Evolutionary conservation across 2,888 invertebrate species (phyloP).

Genomic region (Elegia similella): DNA sequence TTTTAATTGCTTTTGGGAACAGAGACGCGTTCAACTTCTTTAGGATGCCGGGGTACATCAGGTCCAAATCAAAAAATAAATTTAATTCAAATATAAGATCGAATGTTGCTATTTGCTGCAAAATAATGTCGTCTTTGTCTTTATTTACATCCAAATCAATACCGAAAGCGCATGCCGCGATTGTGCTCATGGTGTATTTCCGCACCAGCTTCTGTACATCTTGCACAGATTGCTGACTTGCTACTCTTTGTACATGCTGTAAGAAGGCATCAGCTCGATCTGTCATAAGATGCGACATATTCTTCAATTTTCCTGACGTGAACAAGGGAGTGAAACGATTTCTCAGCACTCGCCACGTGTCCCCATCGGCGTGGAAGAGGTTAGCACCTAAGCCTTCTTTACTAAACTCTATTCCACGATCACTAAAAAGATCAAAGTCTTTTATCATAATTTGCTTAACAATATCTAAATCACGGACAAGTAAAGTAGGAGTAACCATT

Average conservation of each 20-base stretch:
- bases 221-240: constrained; percentile 31
- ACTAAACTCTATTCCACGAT: constrained; percentile 48
- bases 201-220: constrained; percentile 38
- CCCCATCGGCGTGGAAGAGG: constrained; percentile 49
- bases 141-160: constrained; percentile 40
- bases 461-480: constrained; percentile 52
- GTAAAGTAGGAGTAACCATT: constrained; percentile 45
- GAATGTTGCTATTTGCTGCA: background rate
- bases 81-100: constrained; percentile 28
- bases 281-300: constrained; percentile 48
- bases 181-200: constrained; percentile 42
- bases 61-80: constrained; percentile 36
- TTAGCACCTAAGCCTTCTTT: constrained; percentile 47
- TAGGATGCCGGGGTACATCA: constrained; percentile 50
- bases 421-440: constrained; percentile 50
- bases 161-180: constrained; percentile 48
- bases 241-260: constrained; percentile 30
- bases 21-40: constrained; percentile 37
- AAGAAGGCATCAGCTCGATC: constrained; percentile 43
- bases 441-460: constrained; percentile 54
- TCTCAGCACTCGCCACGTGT: constrained; percentile 48
- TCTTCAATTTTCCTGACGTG: constrained; percentile 55
- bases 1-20: constrained; percentile 33
- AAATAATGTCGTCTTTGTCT: constrained; percentile 15
- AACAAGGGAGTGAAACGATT: constrained; percentile 52